Percentiles rank a stretch among this genome's conserved stretches.
Conservation (phyloP, 2,113 vertebrate genomes). For the Hyla sarda region DNA sequence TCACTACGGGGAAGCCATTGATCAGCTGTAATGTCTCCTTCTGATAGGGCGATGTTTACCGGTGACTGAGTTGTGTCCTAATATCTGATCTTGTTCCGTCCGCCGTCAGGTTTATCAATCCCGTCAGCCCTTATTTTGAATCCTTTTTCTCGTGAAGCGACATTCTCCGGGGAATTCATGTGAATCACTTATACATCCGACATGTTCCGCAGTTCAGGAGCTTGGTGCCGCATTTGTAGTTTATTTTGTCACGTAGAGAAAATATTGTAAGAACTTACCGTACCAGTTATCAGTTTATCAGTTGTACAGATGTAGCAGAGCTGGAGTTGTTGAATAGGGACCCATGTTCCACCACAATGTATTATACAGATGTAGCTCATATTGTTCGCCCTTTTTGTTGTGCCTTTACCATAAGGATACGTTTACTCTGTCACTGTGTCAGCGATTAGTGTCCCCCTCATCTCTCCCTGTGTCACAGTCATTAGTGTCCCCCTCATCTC, state of each 20-base stretch:
- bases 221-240: neutral
- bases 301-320: neutral
- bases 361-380: neutral
- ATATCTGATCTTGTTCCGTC: neutral
- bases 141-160: neutral
- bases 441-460: no score
- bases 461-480: no score
- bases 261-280: neutral
- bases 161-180: neutral
- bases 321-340: neutral
- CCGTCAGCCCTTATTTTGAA: neutral
- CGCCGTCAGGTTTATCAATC: neutral
- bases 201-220: neutral
- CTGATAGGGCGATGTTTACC: neutral
- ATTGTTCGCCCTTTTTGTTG: no score
- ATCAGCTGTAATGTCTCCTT: conserved; percentile 3
- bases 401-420: no score
- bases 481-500: no score
- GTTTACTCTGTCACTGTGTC: no score
- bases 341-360: neutral
- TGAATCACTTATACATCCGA: neutral
- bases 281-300: neutral
- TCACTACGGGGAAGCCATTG: conserved; percentile 17
- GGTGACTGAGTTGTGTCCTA: neutral
- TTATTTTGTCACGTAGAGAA: neutral